Base-by-base conservation (phyloP, 2,113 vertebrate genomes). In the Cricetomys ansorgei region DNA sequence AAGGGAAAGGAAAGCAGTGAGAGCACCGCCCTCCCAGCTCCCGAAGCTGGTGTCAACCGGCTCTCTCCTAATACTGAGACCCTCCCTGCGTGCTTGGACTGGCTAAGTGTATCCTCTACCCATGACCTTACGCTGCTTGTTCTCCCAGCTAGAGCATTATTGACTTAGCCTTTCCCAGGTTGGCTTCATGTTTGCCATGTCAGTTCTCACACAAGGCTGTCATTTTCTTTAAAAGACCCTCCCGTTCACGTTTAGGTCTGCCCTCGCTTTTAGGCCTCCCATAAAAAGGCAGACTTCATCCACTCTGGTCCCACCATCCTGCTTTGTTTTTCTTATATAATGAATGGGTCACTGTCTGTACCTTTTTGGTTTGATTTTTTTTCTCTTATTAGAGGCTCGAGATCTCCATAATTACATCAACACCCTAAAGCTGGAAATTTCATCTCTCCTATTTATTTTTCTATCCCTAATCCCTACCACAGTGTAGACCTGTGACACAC, bases 361-460 rank as follows among this genome's bases (percentile, higher is more conserved):
- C 17, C 27, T 72, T 81, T 81, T 88, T 67, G 12, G 45, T 73
- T 73, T 73, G n/a, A 29, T 19, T 64, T 9, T 43, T 27, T 8
- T 37, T 48, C 34, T 91, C 84, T 94, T 86, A 59, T 64, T 79
- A 34, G 15, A 75, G 50, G 37, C 5, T 75, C n/a, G 55, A 29
- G 34, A 88, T 90, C 80, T 48, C 53, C 31, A 75, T n/a, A 88
- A 91, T 43, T 50, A 91, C 21, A 13, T 86, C 87, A 92, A 53
- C 45, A 92, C 50, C 23, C 37, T 7, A 70, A 95, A 34, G 17
- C 29, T 57, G 80, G 19, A 25, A 34, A 86, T 29, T 31, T 59
- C 65, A 11, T 76, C 48, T 94, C 92, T 62, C 83, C 69, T 86
- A 69, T 55, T 59, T 72, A 67, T 65, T 65, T 89, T 88, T 85